Percentiles rank a stretch among this genome's conserved stretches.
These are phyloP conservation scores for Drosophila fulvimacula DNA, from an alignment of 2,888 invertebrate genomes.

Conservation along the genomic window DNA sequence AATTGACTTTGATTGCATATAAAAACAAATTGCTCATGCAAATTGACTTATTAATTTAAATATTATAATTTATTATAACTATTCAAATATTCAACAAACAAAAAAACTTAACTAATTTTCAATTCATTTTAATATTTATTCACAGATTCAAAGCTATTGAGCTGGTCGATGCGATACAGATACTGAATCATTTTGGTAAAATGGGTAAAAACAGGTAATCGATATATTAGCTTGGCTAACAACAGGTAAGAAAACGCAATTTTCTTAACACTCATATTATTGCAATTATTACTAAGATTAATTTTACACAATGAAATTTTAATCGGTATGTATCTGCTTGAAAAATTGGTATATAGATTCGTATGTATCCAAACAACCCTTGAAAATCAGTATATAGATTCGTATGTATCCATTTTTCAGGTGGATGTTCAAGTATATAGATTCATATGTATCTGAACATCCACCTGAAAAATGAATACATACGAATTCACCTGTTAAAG, in stretches of 20 bases:
- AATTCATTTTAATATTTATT: background rate
- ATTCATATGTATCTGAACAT: background rate
- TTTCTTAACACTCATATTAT: background rate
- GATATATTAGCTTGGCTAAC: background rate
- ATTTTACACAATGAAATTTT: background rate
- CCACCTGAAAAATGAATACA: conserved; percentile 7
- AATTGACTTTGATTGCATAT: background rate
- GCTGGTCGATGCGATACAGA: background rate
- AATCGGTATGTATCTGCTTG: background rate
- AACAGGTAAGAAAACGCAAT: background rate
- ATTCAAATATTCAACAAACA: background rate
- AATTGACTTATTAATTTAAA: no score
- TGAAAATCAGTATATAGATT: background rate
- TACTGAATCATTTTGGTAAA: background rate
- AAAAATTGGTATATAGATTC: background rate
- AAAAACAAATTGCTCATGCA: background rate
- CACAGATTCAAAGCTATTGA: background rate
- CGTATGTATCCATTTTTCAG: background rate
- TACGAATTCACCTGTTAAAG: background rate
- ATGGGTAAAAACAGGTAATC: background rate
- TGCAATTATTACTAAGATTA: no score
- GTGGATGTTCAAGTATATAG: no score
- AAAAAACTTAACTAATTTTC: background rate
- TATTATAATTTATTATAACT: background rate
- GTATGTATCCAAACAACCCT: background rate